Percentiles rank a stretch among this genome's conserved stretches.
phyloP scores from a whole-genome alignment of 2,888 invertebrate genomes.

The Romanomermis culicivorax region DNA sequence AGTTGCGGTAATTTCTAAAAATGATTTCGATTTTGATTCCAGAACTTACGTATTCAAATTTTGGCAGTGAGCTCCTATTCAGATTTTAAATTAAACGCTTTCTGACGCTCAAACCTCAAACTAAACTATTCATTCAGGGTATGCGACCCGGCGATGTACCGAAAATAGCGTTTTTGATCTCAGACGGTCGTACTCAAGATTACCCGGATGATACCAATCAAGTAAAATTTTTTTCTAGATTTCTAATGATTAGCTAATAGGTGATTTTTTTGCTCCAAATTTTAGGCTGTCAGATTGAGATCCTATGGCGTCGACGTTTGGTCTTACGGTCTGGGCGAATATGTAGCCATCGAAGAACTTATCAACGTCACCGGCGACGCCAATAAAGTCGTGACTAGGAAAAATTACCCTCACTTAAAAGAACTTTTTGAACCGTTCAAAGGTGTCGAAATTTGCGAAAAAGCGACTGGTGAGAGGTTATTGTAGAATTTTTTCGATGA shows the following conservation, averaged over 20 bases:
- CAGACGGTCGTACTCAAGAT: constrained; percentile 26
- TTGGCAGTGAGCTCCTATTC: too few species aligned
- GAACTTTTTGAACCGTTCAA: constrained; percentile 18
- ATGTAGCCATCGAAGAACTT: constrained; percentile 24
- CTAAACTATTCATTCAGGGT: constrained; percentile 17
- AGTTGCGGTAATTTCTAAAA: too few species aligned
- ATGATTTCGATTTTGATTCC: too few species aligned
- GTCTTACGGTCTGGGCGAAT: constrained; percentile 27
- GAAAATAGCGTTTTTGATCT: constrained; percentile 24
- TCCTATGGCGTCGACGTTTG: constrained; percentile 16
- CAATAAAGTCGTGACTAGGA: constrained; percentile 22
- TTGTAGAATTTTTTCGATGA: not conserved
- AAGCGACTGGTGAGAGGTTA: constrained; percentile 17
- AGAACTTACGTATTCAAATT: too few species aligned
- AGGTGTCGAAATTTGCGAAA: constrained; percentile 24
- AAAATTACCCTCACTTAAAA: constrained; percentile 16
- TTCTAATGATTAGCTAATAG: too few species aligned
- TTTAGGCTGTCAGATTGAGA: not conserved
- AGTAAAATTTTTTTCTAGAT: too few species aligned
- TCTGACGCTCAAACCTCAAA: too few species aligned
- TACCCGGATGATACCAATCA: constrained; percentile 19
- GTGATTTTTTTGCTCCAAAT: too few species aligned
- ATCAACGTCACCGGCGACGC: constrained; percentile 16
- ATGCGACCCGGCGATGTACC: constrained; percentile 21
- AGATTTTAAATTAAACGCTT: too few species aligned